Evolutionary conservation across 1,140 invertebrate genomes (phyloP).

Genomic region (Melanaphis sacchari): DNA sequence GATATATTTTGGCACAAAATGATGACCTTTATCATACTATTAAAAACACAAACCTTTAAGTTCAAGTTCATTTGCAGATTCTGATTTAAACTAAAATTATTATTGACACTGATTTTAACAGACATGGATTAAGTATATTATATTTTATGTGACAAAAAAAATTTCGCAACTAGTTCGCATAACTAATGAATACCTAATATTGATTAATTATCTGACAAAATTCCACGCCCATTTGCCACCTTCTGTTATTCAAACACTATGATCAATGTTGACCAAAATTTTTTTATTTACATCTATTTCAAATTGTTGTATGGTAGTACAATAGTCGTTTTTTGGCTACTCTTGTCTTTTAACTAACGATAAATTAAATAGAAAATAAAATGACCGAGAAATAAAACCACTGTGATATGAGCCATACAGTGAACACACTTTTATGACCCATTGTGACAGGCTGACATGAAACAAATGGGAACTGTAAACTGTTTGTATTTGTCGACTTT

Average conservation of each 20-base stretch:
- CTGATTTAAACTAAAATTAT: neutral
- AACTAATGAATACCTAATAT: neutral
- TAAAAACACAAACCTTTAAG: neutral
- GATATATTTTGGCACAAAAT: neutral
- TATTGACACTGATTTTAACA: neutral
- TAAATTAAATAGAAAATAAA: slow-evolving; percentile 51
- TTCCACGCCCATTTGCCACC: slow-evolving; percentile 15
- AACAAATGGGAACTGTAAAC: slow-evolving; percentile 29
- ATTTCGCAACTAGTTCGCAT: neutral
- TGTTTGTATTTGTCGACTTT: slow-evolving; percentile 50
- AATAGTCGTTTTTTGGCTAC: slow-evolving; percentile 41
- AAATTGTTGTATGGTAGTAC: slow-evolving; percentile 22
- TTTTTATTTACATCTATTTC: slow-evolving; percentile 7
- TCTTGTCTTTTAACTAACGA: slow-evolving; percentile 32
- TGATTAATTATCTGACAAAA: slow-evolving; percentile 18
- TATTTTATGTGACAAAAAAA: neutral
- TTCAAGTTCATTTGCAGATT: neutral
- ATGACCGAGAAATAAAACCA: slow-evolving; percentile 51
- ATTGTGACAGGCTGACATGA: slow-evolving; percentile 53
- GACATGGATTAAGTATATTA: neutral
- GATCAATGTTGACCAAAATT: neutral
- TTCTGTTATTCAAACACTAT: neutral
- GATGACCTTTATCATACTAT: neutral
- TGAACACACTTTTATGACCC: slow-evolving; percentile 45
- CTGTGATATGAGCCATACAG: neutral